A percentile compares a stretch with the other conserved stretches of the same genome.
These are phyloP conservation scores for Dromiciops gliroides DNA, from an alignment of 2,113 vertebrate genomes.

Conservation along the genomic window DNA sequence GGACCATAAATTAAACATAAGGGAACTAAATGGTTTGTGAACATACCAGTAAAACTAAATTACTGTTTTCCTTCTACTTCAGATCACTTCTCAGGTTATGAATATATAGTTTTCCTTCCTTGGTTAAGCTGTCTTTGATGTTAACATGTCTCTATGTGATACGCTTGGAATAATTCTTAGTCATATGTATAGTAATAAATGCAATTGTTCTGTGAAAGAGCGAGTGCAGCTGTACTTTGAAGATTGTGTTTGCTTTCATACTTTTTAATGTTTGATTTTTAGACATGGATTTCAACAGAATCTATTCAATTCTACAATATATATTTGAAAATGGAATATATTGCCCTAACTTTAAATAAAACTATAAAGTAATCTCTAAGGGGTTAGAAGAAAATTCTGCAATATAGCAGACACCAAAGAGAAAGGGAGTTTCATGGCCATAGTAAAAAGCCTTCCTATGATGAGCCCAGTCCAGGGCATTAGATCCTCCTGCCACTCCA, in stretches of 20 bases:
- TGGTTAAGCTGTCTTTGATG: not conserved
- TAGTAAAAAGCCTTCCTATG: not conserved
- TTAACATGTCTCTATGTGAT: not conserved
- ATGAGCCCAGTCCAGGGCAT: not conserved
- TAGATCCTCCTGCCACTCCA: not conserved
- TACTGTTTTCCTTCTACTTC: not conserved
- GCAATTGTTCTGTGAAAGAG: not conserved
- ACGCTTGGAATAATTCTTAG: not conserved
- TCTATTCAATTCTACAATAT: not conserved
- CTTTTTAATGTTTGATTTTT: constrained; percentile 34
- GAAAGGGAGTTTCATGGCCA: not conserved
- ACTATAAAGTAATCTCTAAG: not conserved
- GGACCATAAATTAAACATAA: constrained; percentile 49
- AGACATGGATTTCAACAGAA: not conserved
- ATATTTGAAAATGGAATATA: constrained; percentile 3
- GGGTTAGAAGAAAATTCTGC: not conserved
- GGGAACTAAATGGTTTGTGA: not conserved
- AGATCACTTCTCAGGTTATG: not conserved
- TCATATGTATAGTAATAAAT: not conserved
- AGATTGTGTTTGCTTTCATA: not conserved
- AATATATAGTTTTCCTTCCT: not conserved
- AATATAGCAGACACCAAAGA: not conserved
- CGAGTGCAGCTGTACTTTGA: constrained; percentile 2
- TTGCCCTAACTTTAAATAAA: not conserved
- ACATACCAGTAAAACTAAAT: constrained; percentile 13